Conservation (phyloP, 2,113 vertebrate genomes). For the Salvelinus alpinus region DNA sequence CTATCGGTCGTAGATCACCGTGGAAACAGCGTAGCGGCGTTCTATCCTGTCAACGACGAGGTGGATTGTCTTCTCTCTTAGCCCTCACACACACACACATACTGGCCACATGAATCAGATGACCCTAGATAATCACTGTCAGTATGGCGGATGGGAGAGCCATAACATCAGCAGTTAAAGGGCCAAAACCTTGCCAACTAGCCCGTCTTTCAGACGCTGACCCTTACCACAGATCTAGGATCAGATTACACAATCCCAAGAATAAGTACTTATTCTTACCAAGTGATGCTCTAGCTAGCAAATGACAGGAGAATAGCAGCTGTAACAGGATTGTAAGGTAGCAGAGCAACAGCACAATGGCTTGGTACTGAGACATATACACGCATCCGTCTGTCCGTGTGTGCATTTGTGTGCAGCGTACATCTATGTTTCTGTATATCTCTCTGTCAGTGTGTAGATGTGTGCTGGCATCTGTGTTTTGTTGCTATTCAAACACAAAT, state of each 20-base stretch:
- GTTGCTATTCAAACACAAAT: constrained; percentile 55
- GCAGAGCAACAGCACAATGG: no score
- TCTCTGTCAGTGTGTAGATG: constrained; percentile 41
- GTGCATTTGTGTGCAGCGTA: no score
- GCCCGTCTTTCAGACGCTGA: no score
- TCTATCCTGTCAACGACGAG: constrained; percentile 12
- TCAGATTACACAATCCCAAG: neutral
- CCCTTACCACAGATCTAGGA: no score
- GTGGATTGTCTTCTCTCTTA: constrained; percentile 23
- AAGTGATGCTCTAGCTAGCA: neutral
- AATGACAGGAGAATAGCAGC: neutral
- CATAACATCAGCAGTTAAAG: neutral
- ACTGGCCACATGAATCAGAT: constrained; percentile 23
- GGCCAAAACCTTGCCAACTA: neutral
- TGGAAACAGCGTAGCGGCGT: constrained; percentile 26
- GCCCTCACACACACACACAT: neutral
- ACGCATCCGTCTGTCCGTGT: no score
- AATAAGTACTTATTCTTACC: neutral
- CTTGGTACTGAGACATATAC: no score
- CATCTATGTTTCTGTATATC: constrained; percentile 31
- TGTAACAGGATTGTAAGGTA: neutral
- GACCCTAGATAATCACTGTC: constrained; percentile 20
- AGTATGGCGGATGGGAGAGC: neutral
- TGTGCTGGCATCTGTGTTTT: constrained; percentile 44
- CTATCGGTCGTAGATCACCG: constrained; percentile 62